These are phyloP conservation scores for Sisyra nigra DNA, from an alignment of 2,888 invertebrate species.

Conservation along the genomic window DNA sequence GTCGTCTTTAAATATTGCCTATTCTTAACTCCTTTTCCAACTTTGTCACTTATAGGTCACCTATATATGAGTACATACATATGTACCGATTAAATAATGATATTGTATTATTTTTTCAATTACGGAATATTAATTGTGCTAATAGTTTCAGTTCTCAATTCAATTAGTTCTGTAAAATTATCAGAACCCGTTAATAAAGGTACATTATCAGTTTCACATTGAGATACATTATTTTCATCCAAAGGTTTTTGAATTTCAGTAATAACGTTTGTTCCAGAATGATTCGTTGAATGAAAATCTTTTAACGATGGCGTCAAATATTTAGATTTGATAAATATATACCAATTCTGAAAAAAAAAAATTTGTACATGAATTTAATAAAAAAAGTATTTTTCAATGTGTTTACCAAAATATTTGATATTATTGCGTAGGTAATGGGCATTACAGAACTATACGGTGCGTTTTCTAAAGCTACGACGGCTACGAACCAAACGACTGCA, in stretches of 20 bases:
- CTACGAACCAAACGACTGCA: constrained; percentile 58
- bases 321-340: constrained; percentile 24
- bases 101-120: too few species aligned
- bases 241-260: constrained; percentile 11
- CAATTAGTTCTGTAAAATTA: constrained; percentile 26
- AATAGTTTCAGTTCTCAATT: constrained; percentile 28
- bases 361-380: neutral
- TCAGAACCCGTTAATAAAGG: constrained; percentile 23
- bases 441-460: constrained; percentile 40
- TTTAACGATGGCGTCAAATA: constrained; percentile 21
- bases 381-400: too few species aligned
- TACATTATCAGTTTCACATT: constrained; percentile 23
- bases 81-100: too few species aligned
- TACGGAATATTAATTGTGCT: constrained; percentile 27
- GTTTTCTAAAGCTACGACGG: constrained; percentile 55
- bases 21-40: too few species aligned
- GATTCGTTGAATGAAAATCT: constrained; percentile 11
- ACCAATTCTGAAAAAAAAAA: constrained; percentile 24
- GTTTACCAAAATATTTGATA: constrained; percentile 39
- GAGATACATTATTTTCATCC: constrained; percentile 11
- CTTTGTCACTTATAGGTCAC: too few species aligned
- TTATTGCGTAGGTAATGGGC: constrained; percentile 38
- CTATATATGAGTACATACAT: too few species aligned
- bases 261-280: constrained; percentile 7
- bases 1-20: too few species aligned